Conservation (phyloP, 2,113 vertebrate genomes). For the Xenopus borealis region DNA sequence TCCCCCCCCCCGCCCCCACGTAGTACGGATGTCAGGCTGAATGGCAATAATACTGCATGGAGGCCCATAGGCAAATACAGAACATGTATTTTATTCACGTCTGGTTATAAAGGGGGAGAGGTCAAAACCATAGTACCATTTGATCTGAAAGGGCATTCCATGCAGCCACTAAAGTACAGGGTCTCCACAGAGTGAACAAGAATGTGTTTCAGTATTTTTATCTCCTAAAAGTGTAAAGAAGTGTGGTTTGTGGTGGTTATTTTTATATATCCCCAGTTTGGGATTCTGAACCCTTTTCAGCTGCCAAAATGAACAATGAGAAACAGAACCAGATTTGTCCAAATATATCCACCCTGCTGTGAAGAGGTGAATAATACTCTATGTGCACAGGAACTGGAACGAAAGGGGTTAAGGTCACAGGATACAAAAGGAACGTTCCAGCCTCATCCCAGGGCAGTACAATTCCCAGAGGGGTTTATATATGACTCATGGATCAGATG, state of each 20-base stretch:
- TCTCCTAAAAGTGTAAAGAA: not conserved
- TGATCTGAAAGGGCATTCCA: no score
- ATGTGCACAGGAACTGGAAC: not conserved
- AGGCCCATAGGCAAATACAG: no score
- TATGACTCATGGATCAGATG: constrained; percentile 40
- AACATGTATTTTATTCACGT: no score
- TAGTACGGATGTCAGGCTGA: no score
- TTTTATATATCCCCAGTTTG: not conserved
- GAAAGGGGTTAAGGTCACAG: constrained; percentile 13
- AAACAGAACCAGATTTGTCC: not conserved
- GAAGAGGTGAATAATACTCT: not conserved
- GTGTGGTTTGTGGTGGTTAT: not conserved
- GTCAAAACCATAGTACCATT: no score
- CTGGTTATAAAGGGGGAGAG: no score
- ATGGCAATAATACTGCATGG: no score
- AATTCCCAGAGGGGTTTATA: constrained; percentile 26
- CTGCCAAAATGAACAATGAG: constrained; percentile 7
- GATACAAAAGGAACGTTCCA: constrained; percentile 3
- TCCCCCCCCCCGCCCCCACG: no score
- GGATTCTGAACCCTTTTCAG: not conserved
- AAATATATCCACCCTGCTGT: not conserved
- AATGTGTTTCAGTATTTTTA: no score
- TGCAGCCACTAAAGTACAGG: no score
- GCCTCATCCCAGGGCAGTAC: constrained; percentile 7
- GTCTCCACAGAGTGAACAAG: no score